Conservation (phyloP, 2,113 vertebrate species). For the Drymodes brunneopygia region DNA sequence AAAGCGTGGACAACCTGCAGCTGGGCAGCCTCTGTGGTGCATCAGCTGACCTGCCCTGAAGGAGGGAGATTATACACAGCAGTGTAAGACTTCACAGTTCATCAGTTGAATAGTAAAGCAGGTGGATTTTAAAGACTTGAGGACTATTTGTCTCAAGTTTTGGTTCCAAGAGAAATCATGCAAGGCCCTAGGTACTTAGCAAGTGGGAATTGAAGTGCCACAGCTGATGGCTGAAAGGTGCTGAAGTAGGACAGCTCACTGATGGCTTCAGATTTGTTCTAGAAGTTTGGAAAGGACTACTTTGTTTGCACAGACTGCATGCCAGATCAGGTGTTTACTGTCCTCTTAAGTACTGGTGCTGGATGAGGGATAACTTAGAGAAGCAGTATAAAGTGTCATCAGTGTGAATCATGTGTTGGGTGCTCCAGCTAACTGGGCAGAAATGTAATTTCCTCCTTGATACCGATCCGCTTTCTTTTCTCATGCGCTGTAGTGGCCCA, state of each 20-base stretch:
- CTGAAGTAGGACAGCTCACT: neutral
- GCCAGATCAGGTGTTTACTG: neutral
- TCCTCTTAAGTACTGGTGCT: neutral
- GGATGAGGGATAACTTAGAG: neutral
- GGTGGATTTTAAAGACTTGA: neutral
- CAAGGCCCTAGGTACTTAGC: neutral
- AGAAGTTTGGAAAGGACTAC: neutral
- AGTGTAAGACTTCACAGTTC: neutral
- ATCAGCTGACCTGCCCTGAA: neutral
- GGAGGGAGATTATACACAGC: neutral
- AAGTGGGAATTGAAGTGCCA: neutral
- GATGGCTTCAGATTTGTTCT: neutral
- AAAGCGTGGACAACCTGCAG: fast-evolving
- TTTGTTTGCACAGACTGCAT: neutral
- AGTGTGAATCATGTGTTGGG: neutral
- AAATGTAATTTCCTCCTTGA: slow-evolving; percentile 26
- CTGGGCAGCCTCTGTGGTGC: neutral
- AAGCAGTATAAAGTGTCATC: neutral
- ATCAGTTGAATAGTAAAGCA: neutral
- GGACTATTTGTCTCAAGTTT: neutral
- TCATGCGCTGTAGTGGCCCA: neutral
- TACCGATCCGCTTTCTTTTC: neutral
- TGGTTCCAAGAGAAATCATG: neutral
- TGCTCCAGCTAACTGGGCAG: neutral
- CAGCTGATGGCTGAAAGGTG: neutral